Base-by-base conservation (phyloP, 1,140 invertebrate species). In the Trichonephila clavata region DNA sequence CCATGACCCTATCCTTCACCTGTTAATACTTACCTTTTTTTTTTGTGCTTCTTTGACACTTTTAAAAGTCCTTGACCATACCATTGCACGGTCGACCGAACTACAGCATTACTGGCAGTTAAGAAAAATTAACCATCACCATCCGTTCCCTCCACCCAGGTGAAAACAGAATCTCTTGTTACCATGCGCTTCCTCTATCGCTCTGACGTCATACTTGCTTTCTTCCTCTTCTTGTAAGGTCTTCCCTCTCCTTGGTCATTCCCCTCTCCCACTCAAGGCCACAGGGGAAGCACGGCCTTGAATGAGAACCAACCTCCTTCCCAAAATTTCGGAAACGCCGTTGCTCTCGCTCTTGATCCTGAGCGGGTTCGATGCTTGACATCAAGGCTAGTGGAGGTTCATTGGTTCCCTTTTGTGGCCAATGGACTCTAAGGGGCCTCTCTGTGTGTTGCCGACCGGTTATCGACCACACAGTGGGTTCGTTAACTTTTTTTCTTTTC, bases 201-300 rank as follows among this genome's bases (percentile, higher is more conserved):
- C 14, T 68, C 8, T 68, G 63, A 68, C 63, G 65, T 68, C 65
- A 14, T 21, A n/a, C 4, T 24, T 8, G 8, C 65, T 68, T n/a
- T 8, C 24, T 68, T 24, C 65, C n/a, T n/a, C 24, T 68, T 24
- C 65, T 68, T n/a, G 10, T 50, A 50, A 24, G 65, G 65, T 68
- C 65, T 68, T 68, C 65, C 65, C 65, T 68, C 65, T 68, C 24
- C 65, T 8, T 68, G 65, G 65, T 68, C 65, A 68, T 68, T 68
- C 65, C 65, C 65, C 65, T 68, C 65, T 68, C n/a, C 65, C 21
- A 24, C 65, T 68, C 65, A 68, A 68, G 65, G 65, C 65, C 65
- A 68, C 24, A 24, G 24, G 65, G n/a, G 24, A 68, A 8, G 10
- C 0, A 24, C 65, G 65, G 65, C 65, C 65, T 68, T 68, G 65